Percentiles rank a stretch among this genome's conserved stretches.
These are phyloP conservation scores for Diuraphis noxia DNA, from an alignment of 1,140 invertebrate genomes.

Conservation along the genomic window DNA sequence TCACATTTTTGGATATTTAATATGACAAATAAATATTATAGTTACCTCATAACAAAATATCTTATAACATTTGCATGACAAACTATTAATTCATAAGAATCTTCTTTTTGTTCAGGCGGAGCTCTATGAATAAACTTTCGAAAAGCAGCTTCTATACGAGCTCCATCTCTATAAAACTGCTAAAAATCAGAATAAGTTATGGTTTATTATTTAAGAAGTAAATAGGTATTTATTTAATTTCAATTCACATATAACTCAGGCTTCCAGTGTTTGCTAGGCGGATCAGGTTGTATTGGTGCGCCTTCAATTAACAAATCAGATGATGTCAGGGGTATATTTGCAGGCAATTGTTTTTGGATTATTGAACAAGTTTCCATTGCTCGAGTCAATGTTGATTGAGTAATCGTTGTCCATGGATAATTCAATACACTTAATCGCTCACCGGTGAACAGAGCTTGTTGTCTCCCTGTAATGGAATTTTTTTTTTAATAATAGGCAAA, in stretches of 20 bases:
- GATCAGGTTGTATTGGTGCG: slow-evolving; percentile 92
- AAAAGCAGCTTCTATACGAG: slow-evolving; percentile 96
- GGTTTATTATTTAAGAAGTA: background rate
- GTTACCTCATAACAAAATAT: slow-evolving; percentile 93
- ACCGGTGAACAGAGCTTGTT: slow-evolving; percentile 84
- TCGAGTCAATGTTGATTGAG: slow-evolving; percentile 90
- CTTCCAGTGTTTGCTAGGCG: slow-evolving; percentile 82
- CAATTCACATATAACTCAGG: slow-evolving; percentile 75
- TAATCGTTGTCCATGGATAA: slow-evolving; percentile 76
- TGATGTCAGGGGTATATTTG: slow-evolving; percentile 64
- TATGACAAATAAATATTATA: background rate
- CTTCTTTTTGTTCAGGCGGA: slow-evolving; percentile 74
- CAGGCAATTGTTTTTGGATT: slow-evolving; percentile 55
- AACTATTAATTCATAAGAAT: slow-evolving; percentile 90
- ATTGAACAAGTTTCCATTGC: slow-evolving; percentile 63
- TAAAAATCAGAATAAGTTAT: slow-evolving; percentile 60
- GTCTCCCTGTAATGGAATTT: slow-evolving; percentile 65
- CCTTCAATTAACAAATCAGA: slow-evolving; percentile 88
- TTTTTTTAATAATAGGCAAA: background rate
- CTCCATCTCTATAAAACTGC: slow-evolving; percentile 94
- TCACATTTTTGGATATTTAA: background rate
- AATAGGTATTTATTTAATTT: background rate
- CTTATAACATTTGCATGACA: slow-evolving; percentile 98
- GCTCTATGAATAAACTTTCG: slow-evolving; percentile 92
- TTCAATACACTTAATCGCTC: slow-evolving; percentile 73